These are phyloP conservation scores for Odontocolon sp. DNA, from an alignment of 2,888 invertebrate species.

Conservation along the genomic window DNA sequence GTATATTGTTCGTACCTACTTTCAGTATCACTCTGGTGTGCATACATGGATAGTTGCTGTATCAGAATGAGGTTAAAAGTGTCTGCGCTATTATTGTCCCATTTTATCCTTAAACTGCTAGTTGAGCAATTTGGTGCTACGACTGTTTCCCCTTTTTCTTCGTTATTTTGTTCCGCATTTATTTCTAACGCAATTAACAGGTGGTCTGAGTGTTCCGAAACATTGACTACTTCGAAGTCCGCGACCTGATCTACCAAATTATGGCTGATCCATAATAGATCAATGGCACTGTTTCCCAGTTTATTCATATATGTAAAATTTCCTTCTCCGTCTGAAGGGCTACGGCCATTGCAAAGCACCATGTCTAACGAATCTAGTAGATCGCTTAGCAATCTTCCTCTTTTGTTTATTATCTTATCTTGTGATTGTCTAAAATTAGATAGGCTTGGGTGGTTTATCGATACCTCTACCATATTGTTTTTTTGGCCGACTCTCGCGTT, in stretches of 20 bases:
- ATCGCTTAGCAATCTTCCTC: not conserved
- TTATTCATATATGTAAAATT: conserved; percentile 17
- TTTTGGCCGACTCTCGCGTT: conserved; percentile 1
- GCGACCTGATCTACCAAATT: not conserved
- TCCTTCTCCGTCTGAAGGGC: not conserved
- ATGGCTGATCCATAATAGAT: conserved; percentile 2
- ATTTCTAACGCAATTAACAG: not conserved
- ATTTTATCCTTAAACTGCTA: not conserved
- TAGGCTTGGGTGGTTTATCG: not conserved
- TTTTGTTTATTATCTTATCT: not conserved
- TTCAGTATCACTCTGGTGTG: not conserved
- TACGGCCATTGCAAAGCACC: conserved; percentile 12
- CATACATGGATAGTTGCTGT: not conserved
- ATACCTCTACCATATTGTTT: conserved; percentile 7
- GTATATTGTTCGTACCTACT: not conserved
- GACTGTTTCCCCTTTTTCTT: not conserved
- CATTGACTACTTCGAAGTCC: not conserved
- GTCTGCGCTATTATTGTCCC: not conserved
- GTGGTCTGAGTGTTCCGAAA: conserved; percentile 2
- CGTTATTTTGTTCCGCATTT: not conserved
- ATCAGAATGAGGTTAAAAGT: not conserved
- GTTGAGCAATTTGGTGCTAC: no score
- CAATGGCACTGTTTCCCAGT: conserved; percentile 5
- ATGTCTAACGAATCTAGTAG: conserved; percentile 5
- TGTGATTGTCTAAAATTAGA: not conserved